Evolutionary conservation across 2,113 vertebrate genomes (phyloP).

Genomic region (Lonchura striata): DNA sequence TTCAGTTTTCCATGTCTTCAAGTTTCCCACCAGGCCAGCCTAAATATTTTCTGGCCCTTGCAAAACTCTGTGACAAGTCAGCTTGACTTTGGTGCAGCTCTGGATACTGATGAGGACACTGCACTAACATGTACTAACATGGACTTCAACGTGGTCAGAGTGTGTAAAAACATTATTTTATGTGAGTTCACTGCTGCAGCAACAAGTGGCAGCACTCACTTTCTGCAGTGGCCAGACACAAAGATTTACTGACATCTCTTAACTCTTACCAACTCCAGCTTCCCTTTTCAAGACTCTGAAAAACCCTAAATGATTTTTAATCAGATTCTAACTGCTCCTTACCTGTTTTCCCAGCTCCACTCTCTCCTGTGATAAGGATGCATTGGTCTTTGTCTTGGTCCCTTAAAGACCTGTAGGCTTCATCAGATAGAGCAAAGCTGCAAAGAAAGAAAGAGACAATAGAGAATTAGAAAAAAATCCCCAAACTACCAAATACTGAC

Average conservation of each 20-base stretch:
- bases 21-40: background rate
- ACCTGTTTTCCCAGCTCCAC: constrained; percentile 98
- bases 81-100: background rate
- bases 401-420: constrained; percentile 95
- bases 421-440: constrained; percentile 95
- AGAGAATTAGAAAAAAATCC: background rate
- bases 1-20: fast-evolving
- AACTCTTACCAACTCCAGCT: background rate
- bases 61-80: background rate
- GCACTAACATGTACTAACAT: fast-evolving
- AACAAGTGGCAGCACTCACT: background rate
- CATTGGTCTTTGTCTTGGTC: constrained; percentile 99
- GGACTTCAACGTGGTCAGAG: background rate
- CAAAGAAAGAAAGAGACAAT: background rate
- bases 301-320: background rate
- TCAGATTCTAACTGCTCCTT: background rate
- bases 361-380: constrained; percentile 98
- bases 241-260: background rate
- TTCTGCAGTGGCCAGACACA: background rate
- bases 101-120: background rate
- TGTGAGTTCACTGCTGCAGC: background rate
- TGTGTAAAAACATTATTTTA: background rate
- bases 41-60: background rate
- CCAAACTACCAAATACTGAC: background rate
- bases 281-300: background rate